Conservation (phyloP, 2,113 vertebrate genomes). For the Mesoclemmys tuberculata region DNA sequence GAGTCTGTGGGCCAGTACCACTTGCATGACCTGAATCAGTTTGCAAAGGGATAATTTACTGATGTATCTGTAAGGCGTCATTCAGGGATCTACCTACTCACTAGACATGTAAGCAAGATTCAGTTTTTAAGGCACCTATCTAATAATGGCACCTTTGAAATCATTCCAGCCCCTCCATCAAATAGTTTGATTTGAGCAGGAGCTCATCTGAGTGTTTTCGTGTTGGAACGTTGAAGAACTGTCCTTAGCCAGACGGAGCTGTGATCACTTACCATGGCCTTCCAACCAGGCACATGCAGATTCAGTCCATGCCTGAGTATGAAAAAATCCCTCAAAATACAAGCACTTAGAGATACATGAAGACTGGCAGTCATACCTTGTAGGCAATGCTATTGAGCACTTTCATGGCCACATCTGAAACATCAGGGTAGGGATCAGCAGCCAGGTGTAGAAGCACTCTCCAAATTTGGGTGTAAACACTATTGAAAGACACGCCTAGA, state of each 20-base stretch:
- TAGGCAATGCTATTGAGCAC: conserved; percentile 97
- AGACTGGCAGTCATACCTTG: conserved; percentile 81
- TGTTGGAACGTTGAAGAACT: background rate
- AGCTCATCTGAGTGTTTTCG: background rate
- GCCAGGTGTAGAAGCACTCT: conserved; percentile 94
- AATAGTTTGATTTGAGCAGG: background rate
- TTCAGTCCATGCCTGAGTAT: conserved; percentile 2
- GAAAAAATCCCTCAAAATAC: background rate
- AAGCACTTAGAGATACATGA: background rate
- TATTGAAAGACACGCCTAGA: conserved; percentile 97
- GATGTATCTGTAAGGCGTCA: conserved; percentile 40
- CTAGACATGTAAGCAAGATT: conserved; percentile 35
- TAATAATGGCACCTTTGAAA: background rate
- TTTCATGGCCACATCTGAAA: conserved; percentile 97
- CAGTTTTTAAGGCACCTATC: background rate
- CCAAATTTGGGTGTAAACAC: conserved; percentile 99
- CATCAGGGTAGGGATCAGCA: conserved; percentile 95
- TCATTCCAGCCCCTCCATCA: conserved; percentile 43
- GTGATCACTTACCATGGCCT: conserved; percentile 16
- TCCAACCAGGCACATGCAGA: background rate
- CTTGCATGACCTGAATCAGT: conserved; percentile 75
- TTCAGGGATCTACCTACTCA: conserved; percentile 55
- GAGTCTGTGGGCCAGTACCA: conserved; percentile 76
- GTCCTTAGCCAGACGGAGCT: background rate
- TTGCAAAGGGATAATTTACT: conserved; percentile 73